Base-by-base conservation (phyloP, 2,888 invertebrate species). In the Torymus texanus region DNA sequence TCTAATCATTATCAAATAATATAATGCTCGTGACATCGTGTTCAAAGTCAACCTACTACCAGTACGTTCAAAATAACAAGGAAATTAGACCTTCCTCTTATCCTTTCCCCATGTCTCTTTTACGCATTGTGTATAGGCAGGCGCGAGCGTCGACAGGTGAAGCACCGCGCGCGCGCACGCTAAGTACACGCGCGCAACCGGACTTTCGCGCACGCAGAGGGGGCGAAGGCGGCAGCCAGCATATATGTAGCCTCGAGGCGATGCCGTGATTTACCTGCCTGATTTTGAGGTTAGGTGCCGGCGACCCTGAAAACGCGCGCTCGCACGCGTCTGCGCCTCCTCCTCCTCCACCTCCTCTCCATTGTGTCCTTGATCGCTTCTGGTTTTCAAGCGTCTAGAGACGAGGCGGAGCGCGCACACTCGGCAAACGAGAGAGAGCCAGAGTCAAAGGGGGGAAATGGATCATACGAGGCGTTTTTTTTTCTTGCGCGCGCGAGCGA, bases 211-310 rank as follows among this genome's bases (percentile, higher is more conserved):
- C 41, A 8, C 41, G 5, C 41, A 41, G 41, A 41, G 41, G 41
- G 41, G 41, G 41, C 41, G 41, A 41, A 41, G 41, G 41, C 24
- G 12, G 29, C 41, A 55, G 11, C 11, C 50, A 50, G 8, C 18
- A 56, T 65, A 75, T 55, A 59, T 67, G 56, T 65, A 56, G 58
- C 21, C 67, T 65, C 71, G 51, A 55, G 68, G 56, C 66, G 61
- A 14, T n/a, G 51, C 13, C 55, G 87, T 86, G 88, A 88, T 87
- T 87, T 87, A 87, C 86, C 86, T 82, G 85, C 78, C 82, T 81
- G 84, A 85, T 85, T 85, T 86, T 86, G 84, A 85, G 85, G 85
- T 84, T 84, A 83, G 83, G 83, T 83, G 83, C 79, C 50, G 50
- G 67, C 83, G 85, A 81, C 87, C 86, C 84, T 87, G 86, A 84